Evolutionary conservation across 2,113 vertebrate genomes (phyloP).

Genomic region (Labrus mixtus): DNA sequence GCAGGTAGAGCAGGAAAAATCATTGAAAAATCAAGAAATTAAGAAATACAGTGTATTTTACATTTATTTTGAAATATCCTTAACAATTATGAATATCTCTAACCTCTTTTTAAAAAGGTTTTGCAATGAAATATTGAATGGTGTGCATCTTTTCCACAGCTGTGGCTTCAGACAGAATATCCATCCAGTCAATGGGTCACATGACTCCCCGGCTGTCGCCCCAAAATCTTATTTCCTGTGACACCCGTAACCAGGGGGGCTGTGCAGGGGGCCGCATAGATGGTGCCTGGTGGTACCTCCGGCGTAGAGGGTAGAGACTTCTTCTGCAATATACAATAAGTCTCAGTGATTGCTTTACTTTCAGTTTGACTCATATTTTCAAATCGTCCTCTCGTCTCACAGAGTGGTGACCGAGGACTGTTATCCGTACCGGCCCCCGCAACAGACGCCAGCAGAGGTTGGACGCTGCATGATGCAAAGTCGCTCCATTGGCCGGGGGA

Average conservation of each 20-base stretch:
- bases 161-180: slow-evolving; percentile 95
- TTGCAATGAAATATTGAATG: not conserved
- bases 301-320: slow-evolving; percentile 87
- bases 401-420: slow-evolving; percentile 96
- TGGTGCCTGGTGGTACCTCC: slow-evolving; percentile 96
- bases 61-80: too few species aligned
- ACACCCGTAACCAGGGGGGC: slow-evolving; percentile 92
- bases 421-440: slow-evolving; percentile 88
- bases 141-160: slow-evolving; percentile 73
- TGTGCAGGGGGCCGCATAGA: slow-evolving; percentile 92
- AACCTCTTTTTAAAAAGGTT: not conserved
- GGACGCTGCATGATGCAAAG: slow-evolving; percentile 97
- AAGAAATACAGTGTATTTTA: too few species aligned
- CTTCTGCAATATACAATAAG: too few species aligned
- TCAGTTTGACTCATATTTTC: not conserved
- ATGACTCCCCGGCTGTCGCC: slow-evolving; percentile 94
- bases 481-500: slow-evolving; percentile 90
- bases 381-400: slow-evolving; percentile 8
- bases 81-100: too few species aligned
- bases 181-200: slow-evolving; percentile 99
- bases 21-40: too few species aligned
- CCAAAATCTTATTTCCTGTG: slow-evolving; percentile 95
- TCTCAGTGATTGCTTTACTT: not conserved
- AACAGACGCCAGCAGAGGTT: slow-evolving; percentile 62
- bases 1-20: slow-evolving; percentile 82